Percentiles rank a stretch among this genome's conserved stretches.
These are phyloP conservation scores for Linyphia triangularis DNA, from an alignment of 2,888 invertebrate species.

Conservation along the genomic window DNA sequence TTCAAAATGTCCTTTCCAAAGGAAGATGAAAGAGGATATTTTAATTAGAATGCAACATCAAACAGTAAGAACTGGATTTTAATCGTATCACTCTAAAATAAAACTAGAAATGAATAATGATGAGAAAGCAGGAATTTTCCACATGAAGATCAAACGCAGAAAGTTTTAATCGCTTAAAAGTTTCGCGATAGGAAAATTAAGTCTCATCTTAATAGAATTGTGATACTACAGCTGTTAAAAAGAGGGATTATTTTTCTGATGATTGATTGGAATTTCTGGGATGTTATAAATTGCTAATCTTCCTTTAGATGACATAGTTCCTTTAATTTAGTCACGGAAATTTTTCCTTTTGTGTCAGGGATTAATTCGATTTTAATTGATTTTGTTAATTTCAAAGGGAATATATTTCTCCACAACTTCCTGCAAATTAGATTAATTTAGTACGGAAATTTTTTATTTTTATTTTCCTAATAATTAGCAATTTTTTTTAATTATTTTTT, in stretches of 20 bases:
- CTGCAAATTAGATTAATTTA: too few relatives aligned
- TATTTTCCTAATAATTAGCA: too few relatives aligned
- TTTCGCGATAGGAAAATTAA: not conserved
- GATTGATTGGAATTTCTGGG: not conserved
- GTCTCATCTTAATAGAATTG: not conserved
- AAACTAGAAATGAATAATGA: not conserved
- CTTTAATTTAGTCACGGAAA: too few relatives aligned
- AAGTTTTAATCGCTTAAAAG: not conserved
- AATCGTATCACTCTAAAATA: not conserved
- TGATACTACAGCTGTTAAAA: not conserved
- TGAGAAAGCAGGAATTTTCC: not conserved
- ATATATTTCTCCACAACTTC: too few relatives aligned
- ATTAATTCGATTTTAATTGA: too few relatives aligned
- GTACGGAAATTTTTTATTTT: too few relatives aligned
- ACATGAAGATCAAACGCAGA: not conserved
- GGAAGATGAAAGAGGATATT: not conserved
- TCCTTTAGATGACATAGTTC: too few relatives aligned
- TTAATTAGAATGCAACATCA: constrained; percentile 34
- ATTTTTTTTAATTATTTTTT: too few relatives aligned
- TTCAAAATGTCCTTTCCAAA: not conserved
- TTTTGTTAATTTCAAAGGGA: too few relatives aligned
- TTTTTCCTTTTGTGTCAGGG: too few relatives aligned
- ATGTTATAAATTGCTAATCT: too few relatives aligned
- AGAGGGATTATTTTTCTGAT: not conserved
- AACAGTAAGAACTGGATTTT: not conserved